phyloP scores from a whole-genome alignment of 37 sponge, comb jelly and placozoan species.

The Axinella damicornis region DNA sequence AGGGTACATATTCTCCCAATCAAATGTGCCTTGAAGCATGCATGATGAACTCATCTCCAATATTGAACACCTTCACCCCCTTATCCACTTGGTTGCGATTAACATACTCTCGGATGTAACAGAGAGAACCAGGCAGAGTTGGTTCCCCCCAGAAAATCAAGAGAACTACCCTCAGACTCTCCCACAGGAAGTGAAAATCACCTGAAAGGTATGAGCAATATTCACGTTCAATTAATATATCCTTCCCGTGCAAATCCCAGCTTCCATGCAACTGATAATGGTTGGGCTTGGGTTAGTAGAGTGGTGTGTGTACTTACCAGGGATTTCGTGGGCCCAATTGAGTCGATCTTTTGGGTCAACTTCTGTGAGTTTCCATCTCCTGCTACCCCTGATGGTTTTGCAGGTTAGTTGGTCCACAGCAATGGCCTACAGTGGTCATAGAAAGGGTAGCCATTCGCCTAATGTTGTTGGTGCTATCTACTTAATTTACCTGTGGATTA shows the following conservation, averaged over 20 bases:
- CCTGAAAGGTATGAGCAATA: neutral
- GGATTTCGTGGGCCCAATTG: conserved; percentile 20
- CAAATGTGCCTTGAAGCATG: conserved; percentile 24
- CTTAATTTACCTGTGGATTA: neutral
- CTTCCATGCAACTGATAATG: no score
- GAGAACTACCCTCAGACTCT: conserved; percentile 23
- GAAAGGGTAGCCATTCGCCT: no score
- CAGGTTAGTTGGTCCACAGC: conserved; percentile 37
- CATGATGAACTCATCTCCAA: conserved; percentile 13
- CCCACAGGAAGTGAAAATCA: conserved; percentile 46
- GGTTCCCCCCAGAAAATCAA: conserved; percentile 3
- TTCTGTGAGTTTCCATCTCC: neutral
- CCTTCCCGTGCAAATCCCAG: neutral
- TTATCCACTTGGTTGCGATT: conserved; percentile 22
- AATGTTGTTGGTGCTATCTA: neutral
- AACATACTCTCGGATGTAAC: neutral
- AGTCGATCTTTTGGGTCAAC: neutral
- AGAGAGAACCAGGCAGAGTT: conserved; percentile 23
- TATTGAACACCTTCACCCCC: conserved; percentile 12
- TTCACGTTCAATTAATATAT: no score
- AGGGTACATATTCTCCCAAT: neutral
- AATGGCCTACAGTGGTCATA: neutral
- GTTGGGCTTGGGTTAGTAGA: no score
- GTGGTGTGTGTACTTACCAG: conserved; percentile 37
- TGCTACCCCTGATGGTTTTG: conserved; percentile 4